Evolutionary conservation across 2,888 invertebrate genomes (phyloP).

Genomic region (Eurytoma californica): DNA sequence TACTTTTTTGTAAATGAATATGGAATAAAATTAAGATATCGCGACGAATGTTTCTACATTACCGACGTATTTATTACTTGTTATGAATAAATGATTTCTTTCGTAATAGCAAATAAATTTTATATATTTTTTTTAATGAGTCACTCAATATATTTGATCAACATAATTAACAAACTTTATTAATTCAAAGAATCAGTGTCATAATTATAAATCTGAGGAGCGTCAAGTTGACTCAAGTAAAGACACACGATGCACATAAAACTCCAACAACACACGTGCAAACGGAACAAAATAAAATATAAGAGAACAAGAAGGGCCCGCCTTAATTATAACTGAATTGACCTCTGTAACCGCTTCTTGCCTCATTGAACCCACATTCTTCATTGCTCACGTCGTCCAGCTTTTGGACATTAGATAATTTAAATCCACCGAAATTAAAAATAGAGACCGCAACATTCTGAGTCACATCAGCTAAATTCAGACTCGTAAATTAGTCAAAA

Average conservation of each 20-base stretch:
- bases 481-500: background rate
- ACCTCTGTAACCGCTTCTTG: constrained; percentile 58
- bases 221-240: background rate
- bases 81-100: too few relatives aligned
- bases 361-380: constrained; percentile 57
- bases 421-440: background rate
- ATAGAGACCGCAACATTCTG: background rate
- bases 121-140: too few relatives aligned
- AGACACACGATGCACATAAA: background rate
- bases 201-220: background rate
- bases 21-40: too few relatives aligned
- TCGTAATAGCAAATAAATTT: too few relatives aligned
- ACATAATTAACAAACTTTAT: background rate
- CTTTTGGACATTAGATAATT: background rate
- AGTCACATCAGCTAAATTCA: background rate
- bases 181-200: background rate
- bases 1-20: too few relatives aligned
- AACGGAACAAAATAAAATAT: constrained; percentile 1
- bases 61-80: too few relatives aligned
- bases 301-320: constrained; percentile 44
- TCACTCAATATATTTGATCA: too few relatives aligned
- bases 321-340: constrained; percentile 62
- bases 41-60: too few relatives aligned
- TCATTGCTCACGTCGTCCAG: constrained; percentile 24
- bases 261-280: background rate